Evolutionary conservation across 2,888 invertebrate species (phyloP), one percentile per base, ranked within the genome.

Genomic region (Tenodera sinensis): DNA sequence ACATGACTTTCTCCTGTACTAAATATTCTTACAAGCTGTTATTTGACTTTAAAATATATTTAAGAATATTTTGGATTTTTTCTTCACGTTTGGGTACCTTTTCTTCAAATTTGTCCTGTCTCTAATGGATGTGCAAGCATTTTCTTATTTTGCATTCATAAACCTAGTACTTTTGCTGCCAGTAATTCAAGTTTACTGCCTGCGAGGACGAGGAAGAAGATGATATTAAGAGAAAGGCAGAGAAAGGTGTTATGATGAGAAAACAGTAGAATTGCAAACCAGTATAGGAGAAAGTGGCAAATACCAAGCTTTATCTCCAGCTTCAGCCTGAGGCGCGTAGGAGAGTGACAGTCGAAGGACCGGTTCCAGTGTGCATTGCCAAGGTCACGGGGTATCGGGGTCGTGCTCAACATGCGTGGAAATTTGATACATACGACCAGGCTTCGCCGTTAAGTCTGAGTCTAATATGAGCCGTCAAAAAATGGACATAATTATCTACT

Each of bases 381-480:
- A 85, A 85, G 85, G 85, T 85, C 54, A 85, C 42, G 85, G 28
- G 85, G 85, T 84, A 84, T 85, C 54, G 85, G 42, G 85, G 85
- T 47, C 85, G 25, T 71, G 4, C 54, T 71, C 20, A 71, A 20
- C 54, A 71, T 20, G 54, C 14, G 54, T 71, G 54, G 54, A 71
- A 71, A 71, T 71, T 20, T 71, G 54, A 71, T 71, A 71, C 54
- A 71, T 71, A 71, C 54, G 54, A 71, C 3, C 54, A 71, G 25
- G 20, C 15, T 15, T 14, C 54, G 20, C 54, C 54, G 54, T 20
- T 42, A 71, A 71, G 25, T 20, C 6, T 6, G 25, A 71, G 20
- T 15, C 54, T 8, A 20, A 71, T 25, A 71, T 20, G 20, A 71
- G 54, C 20, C 54, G 54, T 15, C 25, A 71, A 71, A 71, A 2